phyloP scores from a whole-genome alignment of 2,797 vertebrate genomes.

The Gallinago nigripennis region DNA sequence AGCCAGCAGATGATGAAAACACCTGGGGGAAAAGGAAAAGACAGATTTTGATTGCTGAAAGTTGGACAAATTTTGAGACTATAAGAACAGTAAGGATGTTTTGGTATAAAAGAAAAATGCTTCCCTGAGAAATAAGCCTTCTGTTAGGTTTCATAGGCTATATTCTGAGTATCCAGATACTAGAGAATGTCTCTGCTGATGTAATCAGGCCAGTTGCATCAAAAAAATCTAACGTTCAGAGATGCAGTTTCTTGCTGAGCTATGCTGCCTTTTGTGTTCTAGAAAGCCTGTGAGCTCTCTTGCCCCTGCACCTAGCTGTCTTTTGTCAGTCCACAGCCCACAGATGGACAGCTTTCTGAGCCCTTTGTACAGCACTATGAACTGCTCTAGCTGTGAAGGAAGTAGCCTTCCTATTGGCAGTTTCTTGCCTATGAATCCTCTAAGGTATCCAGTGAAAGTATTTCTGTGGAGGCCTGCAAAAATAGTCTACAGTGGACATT shows the following conservation, averaged over 20 bases:
- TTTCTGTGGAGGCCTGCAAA: neutral
- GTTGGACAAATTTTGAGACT: neutral
- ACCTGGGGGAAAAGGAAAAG: constrained; percentile 76
- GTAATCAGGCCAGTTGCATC: neutral
- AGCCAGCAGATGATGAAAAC: constrained; percentile 99
- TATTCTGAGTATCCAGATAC: neutral
- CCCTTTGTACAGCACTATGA: neutral
- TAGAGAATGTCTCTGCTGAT: neutral
- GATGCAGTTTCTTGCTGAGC: neutral
- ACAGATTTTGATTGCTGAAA: neutral
- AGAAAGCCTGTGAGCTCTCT: neutral
- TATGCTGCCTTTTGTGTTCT: neutral
- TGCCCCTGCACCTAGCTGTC: neutral
- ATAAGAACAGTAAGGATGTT: neutral
- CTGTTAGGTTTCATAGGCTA: neutral
- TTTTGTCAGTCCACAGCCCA: neutral
- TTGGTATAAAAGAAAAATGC: neutral
- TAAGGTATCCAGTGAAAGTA: rapidly evolving
- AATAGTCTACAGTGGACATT: rapidly evolving
- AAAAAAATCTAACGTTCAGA: neutral
- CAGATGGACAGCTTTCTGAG: neutral
- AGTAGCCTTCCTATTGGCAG: neutral
- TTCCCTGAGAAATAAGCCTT: neutral
- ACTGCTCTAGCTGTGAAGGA: neutral
- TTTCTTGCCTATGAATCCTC: neutral